phyloP scores from a whole-genome alignment of 2,797 vertebrate species.

The Parauchenoglanis punctatus region DNA sequence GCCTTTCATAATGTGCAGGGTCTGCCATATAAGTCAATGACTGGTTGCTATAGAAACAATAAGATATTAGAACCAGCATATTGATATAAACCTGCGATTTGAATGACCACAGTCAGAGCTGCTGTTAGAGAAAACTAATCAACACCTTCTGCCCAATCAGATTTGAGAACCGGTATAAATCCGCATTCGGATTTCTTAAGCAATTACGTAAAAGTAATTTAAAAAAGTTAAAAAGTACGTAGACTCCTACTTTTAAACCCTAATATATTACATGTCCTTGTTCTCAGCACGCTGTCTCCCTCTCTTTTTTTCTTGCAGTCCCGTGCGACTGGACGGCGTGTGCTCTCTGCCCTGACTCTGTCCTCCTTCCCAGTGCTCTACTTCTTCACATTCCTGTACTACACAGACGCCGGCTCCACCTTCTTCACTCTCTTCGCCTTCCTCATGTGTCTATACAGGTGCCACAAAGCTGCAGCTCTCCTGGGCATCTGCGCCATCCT shows the following conservation, averaged over 20 bases:
- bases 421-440: conserved; percentile 96
- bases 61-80: not conserved
- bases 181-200: not conserved
- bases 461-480: conserved; percentile 88
- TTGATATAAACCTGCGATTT: not conserved
- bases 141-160: not conserved
- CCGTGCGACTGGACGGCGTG: conserved; percentile 78
- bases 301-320: conserved; percentile 71
- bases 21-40: not conserved
- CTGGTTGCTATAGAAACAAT: not conserved
- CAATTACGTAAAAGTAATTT: not conserved
- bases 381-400: conserved; percentile 98
- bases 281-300: conserved; percentile 24
- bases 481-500: conserved; percentile 88
- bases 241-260: not conserved
- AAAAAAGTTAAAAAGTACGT: too few species aligned
- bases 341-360: conserved; percentile 84
- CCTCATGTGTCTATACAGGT: conserved; percentile 93
- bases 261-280: not conserved
- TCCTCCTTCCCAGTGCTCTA: conserved; percentile 91
- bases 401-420: conserved; percentile 92
- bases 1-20: not conserved
- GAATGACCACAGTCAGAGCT: not conserved
- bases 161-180: not conserved
- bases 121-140: not conserved